These are phyloP conservation scores for Semaprochilodus insignis DNA, from an alignment of 2,797 vertebrate genomes.

Conservation along the genomic window DNA sequence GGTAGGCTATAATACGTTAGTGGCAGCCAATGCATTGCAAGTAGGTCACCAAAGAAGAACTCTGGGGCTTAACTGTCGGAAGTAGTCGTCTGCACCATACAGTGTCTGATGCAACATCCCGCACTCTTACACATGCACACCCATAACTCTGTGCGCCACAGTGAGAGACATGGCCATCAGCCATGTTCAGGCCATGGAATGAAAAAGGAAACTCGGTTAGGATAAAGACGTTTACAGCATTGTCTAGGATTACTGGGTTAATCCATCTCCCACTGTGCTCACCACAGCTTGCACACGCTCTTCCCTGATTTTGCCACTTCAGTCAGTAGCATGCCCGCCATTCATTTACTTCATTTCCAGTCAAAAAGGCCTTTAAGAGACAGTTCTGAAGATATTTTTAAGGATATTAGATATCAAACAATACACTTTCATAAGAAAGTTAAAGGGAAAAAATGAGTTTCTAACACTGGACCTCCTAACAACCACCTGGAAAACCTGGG, in stretches of 20 bases:
- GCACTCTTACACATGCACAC: neutral
- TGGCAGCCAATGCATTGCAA: slow-evolving; percentile 5
- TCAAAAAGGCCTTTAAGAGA: too few relatives aligned
- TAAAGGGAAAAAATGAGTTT: too few relatives aligned
- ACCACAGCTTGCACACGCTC: neutral
- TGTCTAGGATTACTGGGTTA: neutral
- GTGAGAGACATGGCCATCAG: neutral
- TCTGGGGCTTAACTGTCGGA: neutral
- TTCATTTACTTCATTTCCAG: too few relatives aligned
- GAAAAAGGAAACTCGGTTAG: neutral
- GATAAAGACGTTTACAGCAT: neutral
- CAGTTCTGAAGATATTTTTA: too few relatives aligned
- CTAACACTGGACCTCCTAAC: too few relatives aligned
- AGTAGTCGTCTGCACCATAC: neutral
- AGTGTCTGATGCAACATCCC: neutral
- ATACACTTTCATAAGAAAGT: too few relatives aligned
- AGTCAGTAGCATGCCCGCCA: too few relatives aligned
- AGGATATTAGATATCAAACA: too few relatives aligned
- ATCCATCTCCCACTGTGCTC: neutral
- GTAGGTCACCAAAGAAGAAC: slow-evolving; percentile 15
- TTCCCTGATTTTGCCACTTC: neutral
- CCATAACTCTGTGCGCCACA: neutral
- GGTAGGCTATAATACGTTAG: neutral
- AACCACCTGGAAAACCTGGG: too few relatives aligned
- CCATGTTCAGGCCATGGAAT: neutral